These are phyloP conservation scores for Calliopum simillimum DNA, from an alignment of 2,888 invertebrate genomes.

Conservation along the genomic window DNA sequence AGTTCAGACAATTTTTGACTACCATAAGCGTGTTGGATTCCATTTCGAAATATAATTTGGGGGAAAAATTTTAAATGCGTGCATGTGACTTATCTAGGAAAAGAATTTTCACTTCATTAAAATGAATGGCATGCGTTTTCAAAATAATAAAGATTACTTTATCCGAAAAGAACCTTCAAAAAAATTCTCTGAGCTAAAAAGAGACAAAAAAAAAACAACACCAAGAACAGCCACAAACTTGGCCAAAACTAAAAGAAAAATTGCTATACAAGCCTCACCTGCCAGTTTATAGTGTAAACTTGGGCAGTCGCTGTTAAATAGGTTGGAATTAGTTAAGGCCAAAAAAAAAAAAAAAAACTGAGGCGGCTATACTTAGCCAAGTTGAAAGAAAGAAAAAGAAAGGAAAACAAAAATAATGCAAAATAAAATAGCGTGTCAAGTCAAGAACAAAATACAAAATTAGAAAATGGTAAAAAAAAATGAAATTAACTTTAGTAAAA, in stretches of 20 bases:
- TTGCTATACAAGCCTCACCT: constrained; percentile 7
- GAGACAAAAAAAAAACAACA: neutral
- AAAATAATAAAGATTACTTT: constrained; percentile 58
- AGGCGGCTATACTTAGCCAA: too few species aligned
- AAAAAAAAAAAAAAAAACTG: too few species aligned
- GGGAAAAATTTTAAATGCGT: constrained; percentile 31
- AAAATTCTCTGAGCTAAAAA: neutral
- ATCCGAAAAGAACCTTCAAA: neutral
- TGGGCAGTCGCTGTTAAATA: constrained; percentile 1
- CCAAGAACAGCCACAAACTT: neutral
- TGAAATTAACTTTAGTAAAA: too few species aligned
- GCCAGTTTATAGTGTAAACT: neutral
- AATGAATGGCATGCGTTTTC: constrained; percentile 60
- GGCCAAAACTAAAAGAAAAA: neutral
- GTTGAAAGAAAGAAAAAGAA: too few species aligned
- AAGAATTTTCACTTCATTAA: constrained; percentile 65
- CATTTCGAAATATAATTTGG: neutral
- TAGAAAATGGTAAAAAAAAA: neutral
- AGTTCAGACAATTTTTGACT: too few species aligned
- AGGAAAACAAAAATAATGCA: too few species aligned
- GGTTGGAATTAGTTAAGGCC: neutral
- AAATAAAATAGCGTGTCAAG: constrained; percentile 41
- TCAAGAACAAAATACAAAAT: neutral
- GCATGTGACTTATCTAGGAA: constrained; percentile 60
- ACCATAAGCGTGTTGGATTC: too few species aligned